Evolutionary conservation across 2,888 invertebrate genomes (phyloP).

Genomic region (Dendrolimus pini): DNA sequence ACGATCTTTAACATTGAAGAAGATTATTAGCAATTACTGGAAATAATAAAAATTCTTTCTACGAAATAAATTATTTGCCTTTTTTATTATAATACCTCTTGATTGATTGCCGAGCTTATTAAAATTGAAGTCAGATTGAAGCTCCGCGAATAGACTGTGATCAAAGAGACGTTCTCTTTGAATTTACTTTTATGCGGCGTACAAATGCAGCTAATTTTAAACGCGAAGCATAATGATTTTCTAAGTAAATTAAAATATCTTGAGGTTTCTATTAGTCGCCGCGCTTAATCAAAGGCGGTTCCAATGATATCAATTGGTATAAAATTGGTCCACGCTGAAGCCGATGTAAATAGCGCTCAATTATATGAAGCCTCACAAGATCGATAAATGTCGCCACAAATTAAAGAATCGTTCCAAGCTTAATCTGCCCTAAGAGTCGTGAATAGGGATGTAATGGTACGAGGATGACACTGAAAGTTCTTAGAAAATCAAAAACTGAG

Average conservation of each 20-base stretch:
- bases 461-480: too few relatives aligned
- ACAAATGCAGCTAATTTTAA: conserved; percentile 12
- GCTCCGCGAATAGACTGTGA: conserved; percentile 1
- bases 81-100: conserved; percentile 1
- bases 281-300: conserved; percentile 43
- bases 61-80: background rate
- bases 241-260: conserved; percentile 52
- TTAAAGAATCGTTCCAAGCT: conserved; percentile 61
- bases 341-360: conserved; percentile 52
- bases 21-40: background rate
- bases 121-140: conserved; percentile 13
- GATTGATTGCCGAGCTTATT: conserved; percentile 12
- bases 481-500: too few relatives aligned
- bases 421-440: conserved; percentile 26
- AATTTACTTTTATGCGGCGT: conserved; percentile 14
- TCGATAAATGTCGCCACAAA: conserved; percentile 64
- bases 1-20: background rate
- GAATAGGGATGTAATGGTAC: too few relatives aligned
- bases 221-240: conserved; percentile 31
- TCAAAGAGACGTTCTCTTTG: conserved; percentile 11
- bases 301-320: conserved; percentile 57
- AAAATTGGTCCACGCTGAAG: conserved; percentile 59
- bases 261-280: conserved; percentile 32
- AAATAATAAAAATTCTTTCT: background rate
- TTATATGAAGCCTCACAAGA: conserved; percentile 59